Conservation (phyloP, 2,888 invertebrate genomes). For the Melitaea athalia region DNA sequence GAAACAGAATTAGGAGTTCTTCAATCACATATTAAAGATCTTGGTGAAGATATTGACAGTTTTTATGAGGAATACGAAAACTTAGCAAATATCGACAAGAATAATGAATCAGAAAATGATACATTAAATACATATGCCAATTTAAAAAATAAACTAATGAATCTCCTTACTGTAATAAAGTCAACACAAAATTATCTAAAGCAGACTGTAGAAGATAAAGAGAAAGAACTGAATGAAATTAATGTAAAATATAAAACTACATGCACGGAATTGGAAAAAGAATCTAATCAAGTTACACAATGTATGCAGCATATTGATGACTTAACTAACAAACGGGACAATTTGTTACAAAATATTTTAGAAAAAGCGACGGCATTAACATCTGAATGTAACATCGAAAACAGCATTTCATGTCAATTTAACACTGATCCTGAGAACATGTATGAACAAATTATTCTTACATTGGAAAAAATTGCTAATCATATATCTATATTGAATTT, state of each 20-base stretch:
- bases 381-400: slow-evolving; percentile 46
- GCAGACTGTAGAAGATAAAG: slow-evolving; percentile 42
- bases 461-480: slow-evolving; percentile 52
- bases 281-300: slow-evolving; percentile 18
- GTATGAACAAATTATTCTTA: slow-evolving; percentile 49
- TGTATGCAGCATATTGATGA: slow-evolving; percentile 25
- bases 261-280: slow-evolving; percentile 18
- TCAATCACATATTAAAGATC: slow-evolving; percentile 37
- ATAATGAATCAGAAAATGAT: slow-evolving; percentile 4
- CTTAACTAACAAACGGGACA: slow-evolving; percentile 40
- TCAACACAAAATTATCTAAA: slow-evolving; percentile 32
- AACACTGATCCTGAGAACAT: slow-evolving; percentile 38
- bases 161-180: slow-evolving; percentile 35
- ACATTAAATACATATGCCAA: slow-evolving; percentile 21
- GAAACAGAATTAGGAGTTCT: slow-evolving; percentile 29
- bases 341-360: slow-evolving; percentile 49
- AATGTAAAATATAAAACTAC: slow-evolving; percentile 26
- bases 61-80: slow-evolving; percentile 34
- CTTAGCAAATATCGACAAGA: slow-evolving; percentile 13
- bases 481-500: slow-evolving; percentile 44
- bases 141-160: slow-evolving; percentile 38
- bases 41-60: slow-evolving; percentile 38
- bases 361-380: slow-evolving; percentile 46
- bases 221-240: slow-evolving; percentile 40
- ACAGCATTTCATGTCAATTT: slow-evolving; percentile 36